Evolutionary conservation across 2,888 invertebrate species (phyloP).

Genomic region (Pachydiplax longipennis): DNA sequence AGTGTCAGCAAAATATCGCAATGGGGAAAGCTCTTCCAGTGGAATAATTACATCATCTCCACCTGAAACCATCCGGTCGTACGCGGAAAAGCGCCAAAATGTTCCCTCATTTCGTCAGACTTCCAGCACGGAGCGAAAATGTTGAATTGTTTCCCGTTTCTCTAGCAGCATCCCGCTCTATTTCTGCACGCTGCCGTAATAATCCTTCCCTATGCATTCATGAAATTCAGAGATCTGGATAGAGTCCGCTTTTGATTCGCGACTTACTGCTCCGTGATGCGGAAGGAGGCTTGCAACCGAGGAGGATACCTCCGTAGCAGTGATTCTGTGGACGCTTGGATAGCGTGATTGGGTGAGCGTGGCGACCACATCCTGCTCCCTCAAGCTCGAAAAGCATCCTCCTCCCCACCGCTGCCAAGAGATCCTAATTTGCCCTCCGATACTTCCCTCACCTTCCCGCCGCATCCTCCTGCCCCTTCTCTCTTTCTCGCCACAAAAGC

Average conservation of each 20-base stretch:
- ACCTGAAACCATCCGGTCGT: too few relatives aligned
- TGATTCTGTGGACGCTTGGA: not conserved
- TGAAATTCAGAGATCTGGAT: too few relatives aligned
- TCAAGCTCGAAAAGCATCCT: not conserved
- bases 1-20: too few relatives aligned
- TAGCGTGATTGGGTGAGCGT: not conserved
- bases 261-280: not conserved
- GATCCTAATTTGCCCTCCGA: not conserved
- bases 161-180: too few relatives aligned
- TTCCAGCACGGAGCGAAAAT: too few relatives aligned
- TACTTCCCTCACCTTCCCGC: not conserved
- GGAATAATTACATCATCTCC: too few relatives aligned
- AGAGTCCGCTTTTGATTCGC: not conserved
- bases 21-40: too few relatives aligned
- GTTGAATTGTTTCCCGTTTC: too few relatives aligned
- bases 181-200: too few relatives aligned
- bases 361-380: conserved; percentile 11
- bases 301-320: not conserved
- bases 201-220: too few relatives aligned
- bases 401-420: not conserved
- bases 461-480: not conserved
- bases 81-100: too few relatives aligned
- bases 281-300: not conserved
- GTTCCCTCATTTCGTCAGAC: too few relatives aligned
- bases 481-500: not conserved